These are phyloP conservation scores for Saccostrea echinata DNA, from an alignment of 1,140 invertebrate genomes.

Conservation along the genomic window DNA sequence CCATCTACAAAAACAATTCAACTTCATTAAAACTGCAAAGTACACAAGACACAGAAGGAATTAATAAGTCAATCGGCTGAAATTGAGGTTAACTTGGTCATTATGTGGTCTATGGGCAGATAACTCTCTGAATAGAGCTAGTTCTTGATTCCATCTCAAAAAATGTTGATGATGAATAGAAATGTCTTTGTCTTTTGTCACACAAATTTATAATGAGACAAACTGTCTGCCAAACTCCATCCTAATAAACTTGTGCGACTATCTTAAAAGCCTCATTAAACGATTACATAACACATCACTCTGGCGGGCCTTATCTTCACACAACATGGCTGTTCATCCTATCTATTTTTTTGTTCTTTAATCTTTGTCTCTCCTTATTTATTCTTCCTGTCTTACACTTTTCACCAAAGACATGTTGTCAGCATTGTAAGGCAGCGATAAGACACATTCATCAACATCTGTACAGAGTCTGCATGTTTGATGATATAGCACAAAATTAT, in stretches of 20 bases:
- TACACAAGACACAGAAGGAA: not conserved
- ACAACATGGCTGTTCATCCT: too few relatives aligned
- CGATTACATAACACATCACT: not conserved
- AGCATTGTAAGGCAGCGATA: too few relatives aligned
- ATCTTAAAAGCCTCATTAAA: not conserved
- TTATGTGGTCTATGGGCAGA: conserved; percentile 15
- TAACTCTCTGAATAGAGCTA: conserved; percentile 1
- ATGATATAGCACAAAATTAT: too few relatives aligned
- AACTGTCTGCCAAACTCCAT: not conserved
- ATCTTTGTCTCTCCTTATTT: too few relatives aligned
- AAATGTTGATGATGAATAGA: not conserved
- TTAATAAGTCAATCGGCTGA: too few relatives aligned
- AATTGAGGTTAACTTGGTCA: not conserved
- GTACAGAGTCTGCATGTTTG: too few relatives aligned
- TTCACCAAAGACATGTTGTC: too few relatives aligned
- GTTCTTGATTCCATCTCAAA: not conserved
- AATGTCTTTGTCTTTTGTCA: not conserved
- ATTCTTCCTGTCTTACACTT: too few relatives aligned
- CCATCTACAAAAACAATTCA: not conserved
- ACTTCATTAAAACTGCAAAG: not conserved
- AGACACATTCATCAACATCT: too few relatives aligned
- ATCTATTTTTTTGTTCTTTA: too few relatives aligned
- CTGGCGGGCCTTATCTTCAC: not conserved
- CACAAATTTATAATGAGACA: conserved; percentile 1
- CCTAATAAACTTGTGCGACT: too few relatives aligned